A percentile compares a stretch with the other conserved stretches of the same genome.
Conservation (phyloP, 1,140 invertebrate genomes). For the Drosophila takahashii region DNA sequence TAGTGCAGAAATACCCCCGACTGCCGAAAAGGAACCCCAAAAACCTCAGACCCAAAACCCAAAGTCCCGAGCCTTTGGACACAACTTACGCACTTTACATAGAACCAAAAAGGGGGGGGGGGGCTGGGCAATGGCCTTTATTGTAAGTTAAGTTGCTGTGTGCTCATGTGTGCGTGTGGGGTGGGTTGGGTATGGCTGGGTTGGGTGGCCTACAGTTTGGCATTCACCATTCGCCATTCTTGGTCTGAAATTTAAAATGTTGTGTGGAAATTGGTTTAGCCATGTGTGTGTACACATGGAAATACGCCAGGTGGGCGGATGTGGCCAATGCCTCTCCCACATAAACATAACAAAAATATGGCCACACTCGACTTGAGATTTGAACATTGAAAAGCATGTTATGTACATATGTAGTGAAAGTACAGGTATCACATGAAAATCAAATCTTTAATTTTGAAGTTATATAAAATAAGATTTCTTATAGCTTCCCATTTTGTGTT, state of each 20-base stretch:
- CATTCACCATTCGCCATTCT: slow-evolving; percentile 80
- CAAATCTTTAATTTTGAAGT: too few relatives aligned
- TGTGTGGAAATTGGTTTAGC: slow-evolving; percentile 77
- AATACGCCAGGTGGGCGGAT: slow-evolving; percentile 36
- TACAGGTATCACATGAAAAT: background rate
- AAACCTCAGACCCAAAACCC: background rate
- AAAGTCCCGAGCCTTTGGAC: slow-evolving; percentile 9
- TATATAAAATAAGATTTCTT: too few relatives aligned
- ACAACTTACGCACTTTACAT: slow-evolving; percentile 73
- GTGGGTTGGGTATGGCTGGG: slow-evolving; percentile 35
- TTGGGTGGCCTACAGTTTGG: slow-evolving; percentile 45
- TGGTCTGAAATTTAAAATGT: slow-evolving; percentile 78
- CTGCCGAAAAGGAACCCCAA: background rate
- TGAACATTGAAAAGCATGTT: slow-evolving; percentile 61
- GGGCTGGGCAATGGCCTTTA: slow-evolving; percentile 67
- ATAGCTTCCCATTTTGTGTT: too few relatives aligned
- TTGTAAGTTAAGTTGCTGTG: slow-evolving; percentile 72
- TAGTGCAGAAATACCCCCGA: slow-evolving; percentile 58
- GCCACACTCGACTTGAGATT: slow-evolving; percentile 59
- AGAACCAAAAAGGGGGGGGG: background rate
- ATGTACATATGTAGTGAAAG: slow-evolving; percentile 3
- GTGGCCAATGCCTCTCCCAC: slow-evolving; percentile 38
- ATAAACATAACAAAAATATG: slow-evolving; percentile 59
- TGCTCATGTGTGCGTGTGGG: slow-evolving; percentile 11
- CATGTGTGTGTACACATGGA: slow-evolving; percentile 25